Evolutionary conservation across 2,113 vertebrate species (phyloP).

Genomic region (Gymnarchus niloticus): DNA sequence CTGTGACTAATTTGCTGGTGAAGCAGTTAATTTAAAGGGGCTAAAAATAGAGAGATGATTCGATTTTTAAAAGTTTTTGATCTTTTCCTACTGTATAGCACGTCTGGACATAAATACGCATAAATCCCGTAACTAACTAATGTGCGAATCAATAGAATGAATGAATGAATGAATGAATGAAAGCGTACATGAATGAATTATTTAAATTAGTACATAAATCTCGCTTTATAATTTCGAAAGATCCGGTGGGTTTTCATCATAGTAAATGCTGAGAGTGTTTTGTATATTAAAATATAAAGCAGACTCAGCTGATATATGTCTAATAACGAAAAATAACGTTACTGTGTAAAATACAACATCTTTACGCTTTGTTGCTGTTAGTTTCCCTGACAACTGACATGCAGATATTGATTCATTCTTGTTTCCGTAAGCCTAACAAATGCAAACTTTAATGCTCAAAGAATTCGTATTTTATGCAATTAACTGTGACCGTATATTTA

Average conservation of each 20-base stretch:
- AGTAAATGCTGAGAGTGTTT: not conserved
- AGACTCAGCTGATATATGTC: not conserved
- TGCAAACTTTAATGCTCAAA: too few species aligned
- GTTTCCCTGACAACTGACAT: too few species aligned
- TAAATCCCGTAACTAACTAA: not conserved
- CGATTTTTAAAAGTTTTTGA: not conserved
- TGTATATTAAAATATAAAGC: not conserved
- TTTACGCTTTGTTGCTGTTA: too few species aligned
- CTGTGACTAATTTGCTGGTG: not conserved
- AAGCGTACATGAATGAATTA: not conserved
- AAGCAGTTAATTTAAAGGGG: not conserved
- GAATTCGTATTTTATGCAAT: not conserved
- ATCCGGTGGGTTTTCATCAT: not conserved
- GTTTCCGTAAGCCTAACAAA: too few species aligned
- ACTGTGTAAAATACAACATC: not conserved
- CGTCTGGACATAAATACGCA: not conserved
- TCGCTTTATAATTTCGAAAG: not conserved
- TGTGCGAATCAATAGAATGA: not conserved
- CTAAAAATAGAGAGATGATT: not conserved
- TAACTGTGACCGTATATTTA: not conserved
- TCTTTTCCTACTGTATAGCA: not conserved
- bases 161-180: not conserved
- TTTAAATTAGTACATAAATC: not conserved
- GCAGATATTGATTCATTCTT: too few species aligned
- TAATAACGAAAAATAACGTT: not conserved